Percentiles rank a stretch among this genome's conserved stretches.
These are phyloP conservation scores for Eilema depressum DNA, from an alignment of 2,888 invertebrate species.

Conservation along the genomic window DNA sequence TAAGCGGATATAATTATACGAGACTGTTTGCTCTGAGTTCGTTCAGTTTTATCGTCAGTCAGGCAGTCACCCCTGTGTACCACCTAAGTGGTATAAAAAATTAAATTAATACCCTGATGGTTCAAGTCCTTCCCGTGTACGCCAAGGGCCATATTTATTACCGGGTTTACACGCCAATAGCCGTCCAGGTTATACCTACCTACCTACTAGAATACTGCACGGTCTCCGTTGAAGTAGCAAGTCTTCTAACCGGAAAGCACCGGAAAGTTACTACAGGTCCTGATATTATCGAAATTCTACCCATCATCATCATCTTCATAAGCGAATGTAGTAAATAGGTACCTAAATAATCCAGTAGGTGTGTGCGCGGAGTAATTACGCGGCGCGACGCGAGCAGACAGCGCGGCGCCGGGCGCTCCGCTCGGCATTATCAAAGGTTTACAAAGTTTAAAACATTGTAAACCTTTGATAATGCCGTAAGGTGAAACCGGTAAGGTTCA, in stretches of 20 bases:
- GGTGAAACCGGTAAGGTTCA: no score
- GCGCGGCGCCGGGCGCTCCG: constrained; percentile 48
- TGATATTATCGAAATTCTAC: no score
- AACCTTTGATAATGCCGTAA: no score
- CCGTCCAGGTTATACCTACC: no score
- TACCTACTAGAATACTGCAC: no score
- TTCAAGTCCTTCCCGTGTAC: neutral
- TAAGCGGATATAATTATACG: neutral
- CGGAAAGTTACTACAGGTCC: no score
- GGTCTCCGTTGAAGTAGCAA: no score
- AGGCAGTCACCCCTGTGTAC: neutral
- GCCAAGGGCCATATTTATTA: neutral
- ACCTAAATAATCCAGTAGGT: neutral
- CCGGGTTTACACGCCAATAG: no score
- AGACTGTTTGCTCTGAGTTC: neutral
- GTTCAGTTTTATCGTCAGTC: neutral
- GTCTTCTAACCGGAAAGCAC: no score
- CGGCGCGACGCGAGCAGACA: constrained; percentile 39
- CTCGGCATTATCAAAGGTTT: no score
- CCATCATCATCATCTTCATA: neutral
- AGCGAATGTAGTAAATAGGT: neutral
- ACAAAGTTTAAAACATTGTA: no score
- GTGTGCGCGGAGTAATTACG: constrained; percentile 8
- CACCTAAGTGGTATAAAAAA: no score
- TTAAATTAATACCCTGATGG: neutral